Conservation (phyloP, 2,888 invertebrate species). For the Podotricha telesiphe region DNA sequence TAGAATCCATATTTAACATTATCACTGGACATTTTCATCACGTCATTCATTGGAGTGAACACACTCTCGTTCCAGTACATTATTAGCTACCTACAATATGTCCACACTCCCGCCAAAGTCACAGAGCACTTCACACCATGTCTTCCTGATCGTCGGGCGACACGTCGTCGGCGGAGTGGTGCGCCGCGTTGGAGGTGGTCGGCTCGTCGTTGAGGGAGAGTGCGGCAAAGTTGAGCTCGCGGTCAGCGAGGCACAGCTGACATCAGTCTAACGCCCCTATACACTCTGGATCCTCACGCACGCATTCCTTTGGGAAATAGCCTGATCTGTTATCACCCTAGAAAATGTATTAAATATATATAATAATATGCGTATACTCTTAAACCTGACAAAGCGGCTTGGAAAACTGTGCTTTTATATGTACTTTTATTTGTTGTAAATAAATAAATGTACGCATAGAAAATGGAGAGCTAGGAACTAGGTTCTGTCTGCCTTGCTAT, state of each 20-base stretch:
- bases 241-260: slow-evolving; percentile 75
- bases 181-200: slow-evolving; percentile 41
- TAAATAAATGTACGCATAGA: too few relatives aligned
- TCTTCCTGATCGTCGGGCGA: slow-evolving; percentile 11
- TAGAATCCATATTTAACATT: neutral
- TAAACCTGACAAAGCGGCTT: too few relatives aligned
- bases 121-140: slow-evolving; percentile 20
- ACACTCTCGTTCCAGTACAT: neutral
- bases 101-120: slow-evolving; percentile 4
- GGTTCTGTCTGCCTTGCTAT: too few relatives aligned
- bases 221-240: slow-evolving; percentile 63
- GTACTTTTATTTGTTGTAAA: too few relatives aligned
- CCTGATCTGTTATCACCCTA: slow-evolving; percentile 84
- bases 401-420: too few relatives aligned
- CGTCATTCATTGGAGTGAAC: neutral
- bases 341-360: neutral
- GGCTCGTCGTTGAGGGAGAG: slow-evolving; percentile 42
- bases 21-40: neutral
- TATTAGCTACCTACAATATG: neutral
- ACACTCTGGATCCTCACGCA: slow-evolving; percentile 85
- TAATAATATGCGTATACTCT: too few relatives aligned
- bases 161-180: slow-evolving; percentile 23
- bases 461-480: too few relatives aligned
- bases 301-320: slow-evolving; percentile 92
- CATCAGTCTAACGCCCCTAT: slow-evolving; percentile 81